Percentiles rank a stretch among this genome's conserved stretches.
These are phyloP conservation scores for Vicugna pacos DNA, from an alignment of 2,113 vertebrate species.

Conservation along the genomic window DNA sequence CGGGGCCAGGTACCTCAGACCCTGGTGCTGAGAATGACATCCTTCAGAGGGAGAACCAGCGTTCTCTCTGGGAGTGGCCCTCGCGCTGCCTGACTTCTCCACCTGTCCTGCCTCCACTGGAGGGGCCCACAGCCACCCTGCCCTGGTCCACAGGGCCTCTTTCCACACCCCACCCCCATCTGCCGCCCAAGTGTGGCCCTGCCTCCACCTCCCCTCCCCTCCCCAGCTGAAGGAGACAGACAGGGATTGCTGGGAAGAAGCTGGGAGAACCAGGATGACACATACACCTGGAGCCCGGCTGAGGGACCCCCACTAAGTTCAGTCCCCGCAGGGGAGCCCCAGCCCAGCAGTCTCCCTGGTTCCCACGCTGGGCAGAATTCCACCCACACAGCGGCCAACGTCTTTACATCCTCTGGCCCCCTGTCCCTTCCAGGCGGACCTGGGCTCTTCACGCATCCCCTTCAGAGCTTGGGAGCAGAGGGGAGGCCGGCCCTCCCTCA, in stretches of 20 bases:
- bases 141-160: background rate
- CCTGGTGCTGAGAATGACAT: background rate
- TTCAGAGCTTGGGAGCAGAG: background rate
- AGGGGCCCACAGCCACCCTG: background rate
- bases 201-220: background rate
- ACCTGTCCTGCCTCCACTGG: background rate
- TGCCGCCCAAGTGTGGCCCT: background rate
- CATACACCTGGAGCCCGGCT: background rate
- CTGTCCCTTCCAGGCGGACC: background rate
- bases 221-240: background rate
- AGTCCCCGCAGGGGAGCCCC: background rate
- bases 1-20: background rate
- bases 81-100: background rate
- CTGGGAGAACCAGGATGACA: background rate
- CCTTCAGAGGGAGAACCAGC: background rate
- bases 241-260: background rate
- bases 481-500: background rate
- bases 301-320: background rate
- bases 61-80: background rate
- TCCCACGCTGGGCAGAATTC: background rate
- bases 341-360: background rate
- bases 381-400: background rate
- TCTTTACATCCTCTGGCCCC: background rate
- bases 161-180: background rate
- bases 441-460: background rate